Evolutionary conservation across 2,113 vertebrate genomes (phyloP).

Genomic region (Periophthalmodon schlosseri): DNA sequence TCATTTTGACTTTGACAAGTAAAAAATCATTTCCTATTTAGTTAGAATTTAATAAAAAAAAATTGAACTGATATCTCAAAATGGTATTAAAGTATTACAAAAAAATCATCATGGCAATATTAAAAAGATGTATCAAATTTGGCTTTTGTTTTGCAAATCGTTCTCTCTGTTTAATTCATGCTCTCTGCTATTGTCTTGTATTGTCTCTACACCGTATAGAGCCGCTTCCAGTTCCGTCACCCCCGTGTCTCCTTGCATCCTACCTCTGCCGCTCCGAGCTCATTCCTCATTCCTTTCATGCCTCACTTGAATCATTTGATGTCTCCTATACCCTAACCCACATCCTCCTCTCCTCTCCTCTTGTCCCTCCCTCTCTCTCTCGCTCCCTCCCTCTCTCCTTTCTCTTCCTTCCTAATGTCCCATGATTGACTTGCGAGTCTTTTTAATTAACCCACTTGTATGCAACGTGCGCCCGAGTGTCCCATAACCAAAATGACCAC

Average conservation of each 20-base stretch:
- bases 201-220: neutral
- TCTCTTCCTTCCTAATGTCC: conserved; percentile 61
- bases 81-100: too few relatives aligned
- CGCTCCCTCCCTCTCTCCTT: conserved; percentile 45
- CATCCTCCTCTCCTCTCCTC: neutral
- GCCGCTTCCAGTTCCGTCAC: conserved; percentile 16
- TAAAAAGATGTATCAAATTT: too few relatives aligned
- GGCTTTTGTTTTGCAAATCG: too few relatives aligned
- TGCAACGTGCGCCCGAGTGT: conserved; percentile 43
- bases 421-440: conserved; percentile 66
- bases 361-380: conserved; percentile 32
- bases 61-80: too few relatives aligned
- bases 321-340: conserved; percentile 55
- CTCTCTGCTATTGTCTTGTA: neutral
- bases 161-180: neutral
- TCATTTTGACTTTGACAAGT: too few relatives aligned
- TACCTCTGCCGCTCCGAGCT: conserved; percentile 51
- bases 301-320: conserved; percentile 69
- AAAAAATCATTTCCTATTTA: too few relatives aligned
- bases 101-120: too few relatives aligned
- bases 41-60: too few relatives aligned
- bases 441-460: conserved; percentile 72
- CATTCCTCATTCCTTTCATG: conserved; percentile 72
- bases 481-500: conserved; percentile 53
- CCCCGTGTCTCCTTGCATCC: conserved; percentile 20